Percentiles rank a stretch among this genome's conserved stretches.
phyloP scores from a whole-genome alignment of 2,113 vertebrate species.

The Psittacula cyanocephala region DNA sequence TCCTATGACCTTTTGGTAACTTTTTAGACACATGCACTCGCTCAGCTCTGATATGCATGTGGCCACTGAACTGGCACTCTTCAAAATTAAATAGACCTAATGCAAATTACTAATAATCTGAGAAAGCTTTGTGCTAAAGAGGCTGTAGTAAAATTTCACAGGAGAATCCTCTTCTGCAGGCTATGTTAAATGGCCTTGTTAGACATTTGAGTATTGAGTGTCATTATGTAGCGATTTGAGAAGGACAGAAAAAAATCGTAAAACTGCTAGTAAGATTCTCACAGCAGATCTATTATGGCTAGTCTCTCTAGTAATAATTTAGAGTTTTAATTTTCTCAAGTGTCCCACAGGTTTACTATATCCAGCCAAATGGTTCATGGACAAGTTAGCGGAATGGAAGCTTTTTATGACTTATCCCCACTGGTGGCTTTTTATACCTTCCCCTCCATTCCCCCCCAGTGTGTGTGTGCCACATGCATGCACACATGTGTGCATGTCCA shows the following conservation, averaged over 20 bases:
- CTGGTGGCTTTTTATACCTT: conserved; percentile 3
- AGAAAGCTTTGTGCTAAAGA: conserved; percentile 60
- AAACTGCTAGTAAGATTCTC: conserved; percentile 53
- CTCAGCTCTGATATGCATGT: conserved; percentile 41
- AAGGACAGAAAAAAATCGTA: conserved; percentile 60
- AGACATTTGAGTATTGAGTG: conserved; percentile 61
- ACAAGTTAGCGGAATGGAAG: conserved; percentile 39
- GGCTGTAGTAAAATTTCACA: conserved; percentile 65
- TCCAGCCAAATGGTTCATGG: conserved; percentile 22
- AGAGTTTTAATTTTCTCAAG: conserved; percentile 69
- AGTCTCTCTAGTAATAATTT: conserved; percentile 60
- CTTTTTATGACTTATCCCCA: conserved; percentile 34
- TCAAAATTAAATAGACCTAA: conserved; percentile 63
- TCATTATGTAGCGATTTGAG: conserved; percentile 62
- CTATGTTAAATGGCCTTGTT: conserved; percentile 60
- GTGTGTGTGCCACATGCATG: background rate
- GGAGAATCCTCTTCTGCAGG: conserved; percentile 50
- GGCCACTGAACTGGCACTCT: conserved; percentile 54
- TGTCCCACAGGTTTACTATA: conserved; percentile 58
- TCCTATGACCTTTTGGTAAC: conserved; percentile 62
- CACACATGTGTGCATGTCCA: fast-evolving
- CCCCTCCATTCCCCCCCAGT: background rate
- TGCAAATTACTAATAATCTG: conserved; percentile 63
- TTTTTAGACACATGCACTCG: conserved; percentile 46
- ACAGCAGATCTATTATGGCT: conserved; percentile 56